A percentile compares a stretch with the other conserved stretches of the same genome.
These are phyloP conservation scores for Plodia interpunctella DNA, from an alignment of 1,140 invertebrate genomes.

Conservation along the genomic window DNA sequence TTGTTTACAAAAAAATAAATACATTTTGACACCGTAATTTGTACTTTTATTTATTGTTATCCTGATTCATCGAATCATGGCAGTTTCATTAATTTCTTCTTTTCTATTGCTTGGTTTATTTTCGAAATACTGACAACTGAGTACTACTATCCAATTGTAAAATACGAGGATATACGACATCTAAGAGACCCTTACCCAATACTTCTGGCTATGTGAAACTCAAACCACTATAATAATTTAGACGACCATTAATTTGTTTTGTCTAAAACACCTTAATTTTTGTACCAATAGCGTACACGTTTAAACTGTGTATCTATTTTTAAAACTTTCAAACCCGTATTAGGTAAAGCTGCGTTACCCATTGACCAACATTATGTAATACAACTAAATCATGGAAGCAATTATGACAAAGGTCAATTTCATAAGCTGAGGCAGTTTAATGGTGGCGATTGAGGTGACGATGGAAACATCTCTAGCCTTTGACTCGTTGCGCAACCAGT, in stretches of 20 bases:
- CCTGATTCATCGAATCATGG: not conserved
- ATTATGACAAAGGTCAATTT: slow-evolving; percentile 7
- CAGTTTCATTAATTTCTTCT: not conserved
- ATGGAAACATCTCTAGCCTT: slow-evolving; percentile 4
- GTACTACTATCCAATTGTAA: too few relatives aligned
- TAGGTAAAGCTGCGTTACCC: not conserved
- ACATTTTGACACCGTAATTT: slow-evolving; percentile 72
- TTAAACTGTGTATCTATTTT: too few relatives aligned
- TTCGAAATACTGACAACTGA: too few relatives aligned
- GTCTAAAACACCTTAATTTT: too few relatives aligned
- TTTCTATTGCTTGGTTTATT: too few relatives aligned
- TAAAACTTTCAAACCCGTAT: too few relatives aligned
- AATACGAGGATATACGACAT: too few relatives aligned
- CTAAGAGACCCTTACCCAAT: too few relatives aligned
- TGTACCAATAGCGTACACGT: too few relatives aligned
- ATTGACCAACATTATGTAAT: not conserved
- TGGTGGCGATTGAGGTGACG: slow-evolving; percentile 6
- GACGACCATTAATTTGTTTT: too few relatives aligned
- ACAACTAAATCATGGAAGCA: not conserved
- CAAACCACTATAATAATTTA: too few relatives aligned
- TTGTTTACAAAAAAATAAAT: slow-evolving; percentile 70
- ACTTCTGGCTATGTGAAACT: too few relatives aligned
- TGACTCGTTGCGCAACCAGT: not conserved
- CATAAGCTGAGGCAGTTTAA: slow-evolving; percentile 1
- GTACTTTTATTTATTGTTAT: not conserved